Percentiles rank a stretch among this genome's conserved stretches.
phyloP scores from a whole-genome alignment of 2,888 invertebrate species.

The Eupithecia inturbata region DNA sequence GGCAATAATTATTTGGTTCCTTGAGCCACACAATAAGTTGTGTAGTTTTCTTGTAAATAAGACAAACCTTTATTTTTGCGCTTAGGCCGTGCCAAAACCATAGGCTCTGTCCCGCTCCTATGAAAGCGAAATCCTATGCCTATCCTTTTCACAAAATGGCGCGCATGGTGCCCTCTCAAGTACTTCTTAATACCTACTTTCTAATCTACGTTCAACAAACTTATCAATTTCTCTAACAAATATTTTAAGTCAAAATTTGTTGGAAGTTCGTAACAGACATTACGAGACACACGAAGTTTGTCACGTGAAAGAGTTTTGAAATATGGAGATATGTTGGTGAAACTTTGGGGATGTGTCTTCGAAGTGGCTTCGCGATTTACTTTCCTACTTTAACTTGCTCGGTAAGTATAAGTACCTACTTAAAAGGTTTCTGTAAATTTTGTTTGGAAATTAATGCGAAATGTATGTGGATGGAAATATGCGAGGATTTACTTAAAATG shows the following conservation, averaged over 20 bases:
- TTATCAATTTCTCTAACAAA: conserved; percentile 11
- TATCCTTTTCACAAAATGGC: no score
- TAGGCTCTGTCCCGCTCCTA: no score
- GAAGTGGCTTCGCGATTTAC: conserved; percentile 1
- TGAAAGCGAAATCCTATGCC: no score
- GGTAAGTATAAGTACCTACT: background rate
- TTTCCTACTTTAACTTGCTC: conserved; percentile 7
- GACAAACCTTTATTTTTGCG: no score
- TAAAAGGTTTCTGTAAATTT: background rate
- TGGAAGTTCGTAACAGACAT: conserved; percentile 10
- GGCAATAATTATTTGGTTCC: no score
- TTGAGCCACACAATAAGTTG: no score
- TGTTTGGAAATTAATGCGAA: background rate
- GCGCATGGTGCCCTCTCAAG: no score
- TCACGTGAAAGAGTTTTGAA: conserved; percentile 24
- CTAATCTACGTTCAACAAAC: background rate
- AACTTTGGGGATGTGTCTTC: conserved; percentile 21
- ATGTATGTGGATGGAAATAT: no score
- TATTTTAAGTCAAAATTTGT: conserved; percentile 9
- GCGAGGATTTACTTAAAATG: background rate
- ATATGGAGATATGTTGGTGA: conserved; percentile 25
- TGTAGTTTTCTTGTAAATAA: no score
- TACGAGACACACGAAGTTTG: background rate
- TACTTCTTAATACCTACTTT: no score
- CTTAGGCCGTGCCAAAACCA: no score